Evolutionary conservation across 2,797 vertebrate species (phyloP).

Genomic region (Leptoclinus maculatus): DNA sequence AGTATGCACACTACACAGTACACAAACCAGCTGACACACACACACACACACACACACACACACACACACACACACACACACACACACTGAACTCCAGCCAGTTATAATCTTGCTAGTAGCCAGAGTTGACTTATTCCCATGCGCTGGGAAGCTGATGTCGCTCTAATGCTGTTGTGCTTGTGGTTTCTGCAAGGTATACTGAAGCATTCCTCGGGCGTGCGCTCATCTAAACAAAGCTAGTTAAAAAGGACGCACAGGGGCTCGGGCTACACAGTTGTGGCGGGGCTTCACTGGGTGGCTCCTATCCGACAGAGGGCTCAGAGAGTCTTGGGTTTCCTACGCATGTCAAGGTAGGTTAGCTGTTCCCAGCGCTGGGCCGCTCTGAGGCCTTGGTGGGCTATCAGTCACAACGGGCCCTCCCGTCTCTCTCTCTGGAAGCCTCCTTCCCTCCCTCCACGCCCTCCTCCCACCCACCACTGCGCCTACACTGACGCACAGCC

Average conservation of each 20-base stretch:
- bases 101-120: slow-evolving; percentile 64
- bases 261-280: slow-evolving; percentile 70
- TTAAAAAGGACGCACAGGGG: slow-evolving; percentile 78
- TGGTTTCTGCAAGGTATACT: slow-evolving; percentile 79
- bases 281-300: slow-evolving; percentile 81
- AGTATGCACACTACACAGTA: neutral
- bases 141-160: slow-evolving; percentile 67
- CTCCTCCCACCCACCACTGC: slow-evolving; percentile 54
- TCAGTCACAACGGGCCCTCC: slow-evolving; percentile 75
- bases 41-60: slow-evolving; percentile 26
- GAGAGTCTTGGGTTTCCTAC: slow-evolving; percentile 83
- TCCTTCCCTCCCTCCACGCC: slow-evolving; percentile 34
- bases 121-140: slow-evolving; percentile 72
- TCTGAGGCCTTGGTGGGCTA: slow-evolving; percentile 81
- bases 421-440: slow-evolving; percentile 36
- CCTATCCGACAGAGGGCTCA: slow-evolving; percentile 77
- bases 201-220: slow-evolving; percentile 82
- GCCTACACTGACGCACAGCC: slow-evolving; percentile 59
- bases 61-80: slow-evolving; percentile 11
- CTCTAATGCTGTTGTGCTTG: slow-evolving; percentile 81
- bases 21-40: slow-evolving; percentile 13
- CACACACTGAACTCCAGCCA: slow-evolving; percentile 36
- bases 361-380: slow-evolving; percentile 65
- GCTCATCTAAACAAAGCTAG: slow-evolving; percentile 87
- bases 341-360: slow-evolving; percentile 87